Evolutionary conservation across 2,888 invertebrate species (phyloP).

Genomic region (Spisula subtruncata): DNA sequence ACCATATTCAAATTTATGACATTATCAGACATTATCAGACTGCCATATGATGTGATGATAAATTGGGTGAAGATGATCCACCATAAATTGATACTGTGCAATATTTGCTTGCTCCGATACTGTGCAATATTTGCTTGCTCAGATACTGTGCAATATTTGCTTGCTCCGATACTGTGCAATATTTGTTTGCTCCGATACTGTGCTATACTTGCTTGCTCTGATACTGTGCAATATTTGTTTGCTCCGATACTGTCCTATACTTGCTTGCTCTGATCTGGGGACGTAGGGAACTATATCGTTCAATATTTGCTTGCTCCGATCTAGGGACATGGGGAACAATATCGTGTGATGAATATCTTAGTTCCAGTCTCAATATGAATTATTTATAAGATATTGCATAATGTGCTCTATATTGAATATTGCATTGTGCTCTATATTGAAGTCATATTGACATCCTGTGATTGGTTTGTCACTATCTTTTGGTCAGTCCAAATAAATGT

Average conservation of each 20-base stretch:
- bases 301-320: no score
- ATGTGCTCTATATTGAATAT: slow-evolving; percentile 1
- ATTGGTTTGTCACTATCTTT: slow-evolving; percentile 5
- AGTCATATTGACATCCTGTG: slow-evolving; percentile 13
- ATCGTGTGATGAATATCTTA: neutral
- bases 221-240: no score
- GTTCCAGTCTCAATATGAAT: slow-evolving; percentile 1
- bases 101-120: neutral
- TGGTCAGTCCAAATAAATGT: slow-evolving; percentile 21
- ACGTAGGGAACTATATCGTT: neutral
- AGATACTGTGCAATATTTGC: neutral
- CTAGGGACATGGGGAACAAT: neutral
- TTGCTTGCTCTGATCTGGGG: no score
- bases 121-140: slow-evolving; percentile 6
- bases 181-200: no score
- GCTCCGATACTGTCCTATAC: no score
- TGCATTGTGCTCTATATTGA: slow-evolving; percentile 16
- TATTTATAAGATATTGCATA: neutral
- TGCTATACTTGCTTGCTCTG: no score
- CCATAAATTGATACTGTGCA: neutral
- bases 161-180: neutral
- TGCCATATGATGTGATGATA: neutral
- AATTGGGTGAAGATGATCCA: neutral
- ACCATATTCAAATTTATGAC: neutral
- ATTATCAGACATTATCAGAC: neutral